Evolutionary conservation across 2,113 vertebrate species (phyloP), one percentile per base, ranked within the genome.

Genomic region (Periophthalmus modestus): DNA sequence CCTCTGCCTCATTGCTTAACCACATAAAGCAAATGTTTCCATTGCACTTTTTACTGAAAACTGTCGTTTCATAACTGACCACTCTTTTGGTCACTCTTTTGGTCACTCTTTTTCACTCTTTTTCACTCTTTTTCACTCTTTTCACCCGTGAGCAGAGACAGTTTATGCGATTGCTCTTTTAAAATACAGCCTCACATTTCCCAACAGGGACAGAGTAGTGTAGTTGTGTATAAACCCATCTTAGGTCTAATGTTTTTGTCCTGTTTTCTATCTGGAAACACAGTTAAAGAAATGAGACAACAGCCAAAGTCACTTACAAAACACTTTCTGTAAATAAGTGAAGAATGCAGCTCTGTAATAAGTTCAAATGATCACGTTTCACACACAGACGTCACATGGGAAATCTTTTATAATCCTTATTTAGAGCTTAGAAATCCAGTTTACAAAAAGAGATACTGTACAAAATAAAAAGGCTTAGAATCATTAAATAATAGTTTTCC

Each of bases 341-440:
- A 65, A 36, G 62, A 65, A 65, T 65, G 33, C 62, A 65, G 34
- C 3, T 4, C 34, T 7, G 1, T 39, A 65, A 65, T 65, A 5
- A 39, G 9, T 39, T 65, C 15, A 65, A 65, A 43, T 36, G 43
- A 65, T 65, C 34, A 39, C 62, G n/a, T 65, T 65, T n/a, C 9
- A 36, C n/a, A 39, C 34, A 19, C 61, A 39, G 34, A 63, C 61
- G 16, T 39, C 61, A 63, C 62, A 18, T 11, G 7, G 11, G 62
- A n/a, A 18, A n/a, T 43, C 62, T 65, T 65, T 19, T 65, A 65
- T n/a, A 65, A 34, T 19, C 19, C 19, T 65, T 65, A 43, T 65
- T 21, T 43, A 65, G 18, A 5, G 9, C 62, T 65, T n/a, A 5
- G 18, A 21, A 43, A 65, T 65, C 7, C 7, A 65, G 34, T 65